These are phyloP conservation scores for Eilema sororculum DNA, from an alignment of 2,888 invertebrate species.

Conservation along the genomic window DNA sequence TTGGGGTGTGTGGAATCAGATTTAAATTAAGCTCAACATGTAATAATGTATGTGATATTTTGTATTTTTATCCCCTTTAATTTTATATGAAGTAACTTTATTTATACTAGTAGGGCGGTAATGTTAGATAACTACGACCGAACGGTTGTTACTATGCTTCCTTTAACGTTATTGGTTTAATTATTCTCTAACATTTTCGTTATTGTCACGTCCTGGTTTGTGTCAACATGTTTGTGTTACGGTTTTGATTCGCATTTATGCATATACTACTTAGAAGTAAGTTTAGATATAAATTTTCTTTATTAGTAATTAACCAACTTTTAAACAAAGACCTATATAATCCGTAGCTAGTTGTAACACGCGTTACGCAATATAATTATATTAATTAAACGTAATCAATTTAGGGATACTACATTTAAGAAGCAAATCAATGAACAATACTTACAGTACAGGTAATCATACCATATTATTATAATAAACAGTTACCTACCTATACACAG, in stretches of 20 bases:
- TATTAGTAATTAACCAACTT: conserved; percentile 80
- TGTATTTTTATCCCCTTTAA: conserved; percentile 79
- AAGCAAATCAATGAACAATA: conserved; percentile 47
- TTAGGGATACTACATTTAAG: conserved; percentile 51
- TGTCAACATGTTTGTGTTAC: conserved; percentile 65
- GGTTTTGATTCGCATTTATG: conserved; percentile 78
- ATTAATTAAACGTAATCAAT: conserved; percentile 65
- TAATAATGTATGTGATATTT: conserved; percentile 88
- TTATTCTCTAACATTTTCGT: conserved; percentile 76
- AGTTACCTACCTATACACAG: conserved; percentile 62
- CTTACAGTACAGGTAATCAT: conserved; percentile 48
- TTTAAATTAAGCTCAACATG: conserved; percentile 87
- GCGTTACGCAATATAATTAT: conserved; percentile 70
- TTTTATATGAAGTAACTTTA: conserved; percentile 74
- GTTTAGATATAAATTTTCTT: conserved; percentile 72
- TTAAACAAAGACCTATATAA: conserved; percentile 77
- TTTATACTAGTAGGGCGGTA: conserved; percentile 71
- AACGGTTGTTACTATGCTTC: conserved; percentile 77
- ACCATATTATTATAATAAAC: conserved; percentile 54
- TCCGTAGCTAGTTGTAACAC: conserved; percentile 77
- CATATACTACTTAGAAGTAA: conserved; percentile 77
- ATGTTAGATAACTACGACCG: conserved; percentile 65
- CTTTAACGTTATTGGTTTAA: conserved; percentile 75
- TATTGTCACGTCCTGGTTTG: conserved; percentile 71
- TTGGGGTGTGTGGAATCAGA: conserved; percentile 66